phyloP scores from a whole-genome alignment of 2,888 invertebrate species.

The Pseudanteris insignis region DNA sequence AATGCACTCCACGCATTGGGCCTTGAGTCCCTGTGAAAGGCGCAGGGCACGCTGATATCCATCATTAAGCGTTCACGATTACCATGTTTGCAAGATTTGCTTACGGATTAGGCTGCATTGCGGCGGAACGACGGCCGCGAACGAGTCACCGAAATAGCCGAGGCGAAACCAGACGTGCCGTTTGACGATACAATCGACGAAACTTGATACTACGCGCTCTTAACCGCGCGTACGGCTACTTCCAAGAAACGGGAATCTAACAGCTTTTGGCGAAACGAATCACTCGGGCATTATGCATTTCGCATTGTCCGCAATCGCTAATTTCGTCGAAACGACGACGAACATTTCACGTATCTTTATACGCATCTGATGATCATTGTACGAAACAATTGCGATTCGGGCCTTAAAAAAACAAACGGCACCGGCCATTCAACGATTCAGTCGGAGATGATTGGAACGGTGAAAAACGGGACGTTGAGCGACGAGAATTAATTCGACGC shows the following conservation, averaged over 20 bases:
- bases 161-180: constrained; percentile 53
- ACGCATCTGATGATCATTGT: constrained; percentile 23
- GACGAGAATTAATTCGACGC: no score
- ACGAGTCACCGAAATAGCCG: constrained; percentile 48
- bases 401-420: not conserved
- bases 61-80: constrained; percentile 46
- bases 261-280: constrained; percentile 42
- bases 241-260: constrained; percentile 54
- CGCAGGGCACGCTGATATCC: constrained; percentile 28
- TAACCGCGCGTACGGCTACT: constrained; percentile 59
- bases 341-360: constrained; percentile 20
- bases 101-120: constrained; percentile 51
- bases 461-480: no score
- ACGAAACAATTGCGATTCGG: not conserved
- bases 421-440: no score
- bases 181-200: constrained; percentile 61
- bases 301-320: constrained; percentile 22
- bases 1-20: no score
- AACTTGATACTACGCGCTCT: constrained; percentile 59
- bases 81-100: constrained; percentile 52
- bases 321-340: constrained; percentile 17
- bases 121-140: constrained; percentile 38
- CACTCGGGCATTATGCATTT: constrained; percentile 18
- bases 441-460: no score
- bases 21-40: no score